phyloP scores from a whole-genome alignment of 2,113 vertebrate genomes.

The Sylvietta virens region DNA sequence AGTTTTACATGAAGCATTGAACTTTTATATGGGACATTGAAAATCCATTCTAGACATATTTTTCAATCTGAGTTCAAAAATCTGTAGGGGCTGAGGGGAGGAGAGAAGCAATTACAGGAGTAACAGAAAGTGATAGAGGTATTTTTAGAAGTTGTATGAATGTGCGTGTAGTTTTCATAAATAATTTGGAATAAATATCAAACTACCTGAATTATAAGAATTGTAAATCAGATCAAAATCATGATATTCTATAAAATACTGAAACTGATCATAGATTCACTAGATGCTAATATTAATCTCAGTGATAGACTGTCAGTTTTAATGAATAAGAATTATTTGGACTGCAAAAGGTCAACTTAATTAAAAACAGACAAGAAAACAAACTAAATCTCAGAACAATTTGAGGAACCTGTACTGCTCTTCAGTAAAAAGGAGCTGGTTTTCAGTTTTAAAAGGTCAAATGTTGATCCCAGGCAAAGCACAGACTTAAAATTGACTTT shows the following conservation, averaged over 20 bases:
- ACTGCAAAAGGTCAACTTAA: not conserved
- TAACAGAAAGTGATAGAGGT: not conserved
- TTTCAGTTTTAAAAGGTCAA: constrained; percentile 2
- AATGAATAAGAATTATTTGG: not conserved
- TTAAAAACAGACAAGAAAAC: not conserved
- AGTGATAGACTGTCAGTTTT: not conserved
- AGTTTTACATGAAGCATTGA: not conserved
- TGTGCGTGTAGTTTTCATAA: not conserved
- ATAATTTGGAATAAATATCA: not conserved
- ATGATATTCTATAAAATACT: not conserved
- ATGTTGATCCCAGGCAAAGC: not conserved
- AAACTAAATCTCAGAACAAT: not conserved
- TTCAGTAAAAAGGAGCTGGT: not conserved
- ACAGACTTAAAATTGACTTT: not conserved
- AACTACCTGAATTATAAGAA: not conserved
- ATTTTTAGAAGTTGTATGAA: not conserved
- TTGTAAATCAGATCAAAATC: not conserved
- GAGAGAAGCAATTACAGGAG: not conserved
- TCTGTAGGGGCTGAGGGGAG: not conserved
- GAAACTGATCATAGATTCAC: not conserved
- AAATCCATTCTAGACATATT: not conserved
- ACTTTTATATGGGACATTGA: not conserved
- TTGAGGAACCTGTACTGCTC: not conserved
- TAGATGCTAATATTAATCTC: not conserved
- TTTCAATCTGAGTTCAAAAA: not conserved